Percentiles rank a stretch among this genome's conserved stretches.
phyloP scores from a whole-genome alignment of 2,797 vertebrate genomes.

The Acomys russatus region DNA sequence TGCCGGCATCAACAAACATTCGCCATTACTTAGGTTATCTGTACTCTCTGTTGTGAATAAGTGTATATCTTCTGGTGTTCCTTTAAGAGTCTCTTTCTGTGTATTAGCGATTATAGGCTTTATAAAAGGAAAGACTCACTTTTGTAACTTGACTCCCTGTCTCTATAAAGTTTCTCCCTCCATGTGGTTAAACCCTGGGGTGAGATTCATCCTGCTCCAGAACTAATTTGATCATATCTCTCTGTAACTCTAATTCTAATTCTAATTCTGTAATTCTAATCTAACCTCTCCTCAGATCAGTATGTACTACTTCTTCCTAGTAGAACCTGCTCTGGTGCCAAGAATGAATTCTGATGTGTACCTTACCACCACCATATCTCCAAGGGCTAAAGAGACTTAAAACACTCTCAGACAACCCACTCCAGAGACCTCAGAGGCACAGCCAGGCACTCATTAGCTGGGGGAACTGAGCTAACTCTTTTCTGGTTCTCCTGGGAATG shows the following conservation, averaged over 20 bases:
- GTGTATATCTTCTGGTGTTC: neutral
- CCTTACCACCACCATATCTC: neutral
- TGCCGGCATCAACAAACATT: neutral
- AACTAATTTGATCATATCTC: neutral
- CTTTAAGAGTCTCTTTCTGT: neutral
- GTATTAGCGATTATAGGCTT: constrained; percentile 11
- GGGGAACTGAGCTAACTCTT: constrained; percentile 56
- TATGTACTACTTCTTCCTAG: neutral
- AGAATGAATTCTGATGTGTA: constrained; percentile 43
- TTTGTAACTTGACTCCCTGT: neutral
- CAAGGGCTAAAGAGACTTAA: constrained; percentile 1
- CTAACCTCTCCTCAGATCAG: constrained; percentile 11
- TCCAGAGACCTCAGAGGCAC: constrained; percentile 29
- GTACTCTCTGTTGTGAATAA: neutral
- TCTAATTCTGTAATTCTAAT: neutral
- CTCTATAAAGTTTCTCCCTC: neutral
- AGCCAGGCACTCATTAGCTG: constrained; percentile 47
- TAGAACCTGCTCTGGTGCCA: neutral
- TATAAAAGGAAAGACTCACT: neutral
- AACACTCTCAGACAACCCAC: constrained; percentile 13
- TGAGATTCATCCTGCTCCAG: neutral
- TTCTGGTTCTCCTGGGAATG: constrained; percentile 56
- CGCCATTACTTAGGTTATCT: neutral
- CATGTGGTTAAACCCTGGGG: neutral
- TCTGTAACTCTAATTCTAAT: neutral